Evolutionary conservation across 2,888 invertebrate genomes (phyloP), one percentile per base, ranked within the genome.

Genomic region (Periphyllus acericola): DNA sequence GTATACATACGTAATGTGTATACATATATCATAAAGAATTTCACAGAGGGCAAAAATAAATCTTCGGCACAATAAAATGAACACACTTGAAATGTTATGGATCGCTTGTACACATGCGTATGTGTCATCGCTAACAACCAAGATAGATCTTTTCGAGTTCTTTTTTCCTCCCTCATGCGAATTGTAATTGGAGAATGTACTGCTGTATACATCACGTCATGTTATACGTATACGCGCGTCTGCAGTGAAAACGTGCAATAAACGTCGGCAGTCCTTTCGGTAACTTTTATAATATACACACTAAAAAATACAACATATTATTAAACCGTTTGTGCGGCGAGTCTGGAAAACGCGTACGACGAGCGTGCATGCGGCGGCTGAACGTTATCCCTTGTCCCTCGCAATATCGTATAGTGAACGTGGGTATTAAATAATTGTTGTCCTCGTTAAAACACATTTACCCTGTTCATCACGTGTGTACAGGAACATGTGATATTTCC

Each of bases 61-160:
- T 80, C 79, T 72, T 74, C 1, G 40, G 80, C 72, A 87, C 86
- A 87, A 87, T 87, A 80, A 87, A 79, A 87, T 29, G 86, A 87
- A 87, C 86, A 60, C 86, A 87, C 86, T 87, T 60, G 86, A 87
- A 87, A 87, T 36, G 72, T 87, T 87, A 87, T 80, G 86, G 86
- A 87, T 87, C 86, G 86, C 74, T 80, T 79, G 80, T 40, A 60
- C 36, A 75, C 34, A 36, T 29, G 21, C 46, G 75, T 46, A 74
- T 79, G 86, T 86, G 86, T 87, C 86, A 87, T 87, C 86, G 80
- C 60, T 87, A 87, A 87, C 86, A 87, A 80, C 80, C 80, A n/a
- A 74, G 55, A 74, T 79, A 55, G 74, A 74, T 87, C 86, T 72
- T 87, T 86, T 86, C 29, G 68, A 85, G 52, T 71, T 71, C 36